Evolutionary conservation across 1,140 invertebrate species (phyloP).

Genomic region (Zaprionus lachaisei): DNA sequence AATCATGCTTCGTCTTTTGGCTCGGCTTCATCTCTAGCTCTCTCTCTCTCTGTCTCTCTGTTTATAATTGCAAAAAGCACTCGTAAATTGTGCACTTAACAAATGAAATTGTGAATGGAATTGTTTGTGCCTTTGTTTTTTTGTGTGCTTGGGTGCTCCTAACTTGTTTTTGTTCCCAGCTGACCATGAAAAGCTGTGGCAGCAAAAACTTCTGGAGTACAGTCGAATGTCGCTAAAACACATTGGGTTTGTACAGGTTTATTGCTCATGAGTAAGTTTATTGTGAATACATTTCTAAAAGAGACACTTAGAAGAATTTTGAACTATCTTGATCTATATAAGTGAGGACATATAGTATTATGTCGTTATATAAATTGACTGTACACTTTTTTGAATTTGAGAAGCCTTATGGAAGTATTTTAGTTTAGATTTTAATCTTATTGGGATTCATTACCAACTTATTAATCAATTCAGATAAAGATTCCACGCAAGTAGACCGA

Average conservation of each 20-base stretch:
- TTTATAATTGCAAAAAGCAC: conserved; percentile 57
- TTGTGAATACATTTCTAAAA: no score
- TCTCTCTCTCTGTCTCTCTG: conserved; percentile 18
- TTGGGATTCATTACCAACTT: no score
- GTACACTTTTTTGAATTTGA: no score
- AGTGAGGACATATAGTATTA: no score
- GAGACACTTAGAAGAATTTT: no score
- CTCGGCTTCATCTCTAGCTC: neutral
- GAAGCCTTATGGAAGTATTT: no score
- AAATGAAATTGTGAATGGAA: conserved; percentile 49
- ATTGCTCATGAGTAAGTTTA: neutral
- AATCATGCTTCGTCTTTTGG: conserved; percentile 41
- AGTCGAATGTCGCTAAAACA: neutral
- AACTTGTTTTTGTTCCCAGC: conserved; percentile 14
- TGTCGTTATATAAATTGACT: no score
- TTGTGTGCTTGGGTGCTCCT: neutral
- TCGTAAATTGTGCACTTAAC: conserved; percentile 72
- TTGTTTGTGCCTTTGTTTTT: conserved; percentile 18
- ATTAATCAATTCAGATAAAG: no score
- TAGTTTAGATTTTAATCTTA: no score
- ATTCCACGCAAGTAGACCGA: no score
- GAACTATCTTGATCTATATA: no score
- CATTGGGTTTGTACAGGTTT: neutral
- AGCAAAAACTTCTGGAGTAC: neutral
- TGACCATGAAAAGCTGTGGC: conserved; percentile 6